Conservation (phyloP, 2,888 invertebrate species). For the Chymomyza procnemis region DNA sequence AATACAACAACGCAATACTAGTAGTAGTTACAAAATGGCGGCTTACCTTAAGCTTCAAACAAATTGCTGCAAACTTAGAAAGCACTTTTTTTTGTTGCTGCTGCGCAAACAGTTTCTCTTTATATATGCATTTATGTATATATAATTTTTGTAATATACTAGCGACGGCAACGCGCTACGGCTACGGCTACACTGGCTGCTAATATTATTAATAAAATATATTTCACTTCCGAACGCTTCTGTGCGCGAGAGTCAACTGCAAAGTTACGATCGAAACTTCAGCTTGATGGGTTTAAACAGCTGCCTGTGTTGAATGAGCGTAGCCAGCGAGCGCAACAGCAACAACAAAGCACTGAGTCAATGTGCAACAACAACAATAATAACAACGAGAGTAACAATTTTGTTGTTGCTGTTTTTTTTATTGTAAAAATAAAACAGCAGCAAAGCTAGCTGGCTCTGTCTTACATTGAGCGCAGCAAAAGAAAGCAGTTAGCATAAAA, state of each 20-base stretch:
- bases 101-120: not conserved
- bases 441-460: constrained; percentile 23
- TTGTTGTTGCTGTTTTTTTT: not conserved
- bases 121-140: not conserved
- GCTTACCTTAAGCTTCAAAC: constrained; percentile 43
- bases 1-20: not conserved
- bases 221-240: constrained; percentile 80
- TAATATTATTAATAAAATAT: constrained; percentile 79
- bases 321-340: constrained; percentile 33
- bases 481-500: not conserved
- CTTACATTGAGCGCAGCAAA: not conserved
- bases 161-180: constrained; percentile 3
- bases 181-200: constrained; percentile 40
- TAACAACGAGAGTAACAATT: constrained; percentile 8
- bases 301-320: constrained; percentile 76
- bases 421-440: constrained; percentile 50
- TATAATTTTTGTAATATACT: not conserved
- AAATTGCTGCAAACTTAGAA: too few species aligned
- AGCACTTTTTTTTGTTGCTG: not conserved
- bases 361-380: constrained; percentile 16
- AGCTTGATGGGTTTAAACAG: constrained; percentile 77
- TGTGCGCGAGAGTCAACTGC: constrained; percentile 79
- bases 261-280: constrained; percentile 79
- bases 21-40: constrained; percentile 59
- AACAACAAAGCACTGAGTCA: constrained; percentile 4